Conservation (phyloP, 2,113 vertebrate species). For the Vombatus ursinus region DNA sequence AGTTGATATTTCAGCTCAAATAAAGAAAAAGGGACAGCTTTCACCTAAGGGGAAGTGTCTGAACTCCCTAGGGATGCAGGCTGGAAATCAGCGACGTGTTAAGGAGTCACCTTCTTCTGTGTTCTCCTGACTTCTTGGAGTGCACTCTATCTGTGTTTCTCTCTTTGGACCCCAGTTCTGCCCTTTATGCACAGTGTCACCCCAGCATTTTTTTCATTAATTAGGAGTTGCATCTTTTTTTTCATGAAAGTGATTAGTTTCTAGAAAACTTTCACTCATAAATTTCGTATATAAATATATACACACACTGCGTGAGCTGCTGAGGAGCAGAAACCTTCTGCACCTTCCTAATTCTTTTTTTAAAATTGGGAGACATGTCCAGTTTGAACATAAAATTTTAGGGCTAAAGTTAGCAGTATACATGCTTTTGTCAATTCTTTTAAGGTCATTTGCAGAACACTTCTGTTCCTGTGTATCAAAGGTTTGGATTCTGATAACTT, state of each 20-base stretch:
- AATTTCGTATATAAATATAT: constrained; percentile 9
- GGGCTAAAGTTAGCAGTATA: constrained; percentile 30
- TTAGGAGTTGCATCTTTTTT: background rate
- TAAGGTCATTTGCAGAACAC: constrained; percentile 7
- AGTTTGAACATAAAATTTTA: constrained; percentile 45
- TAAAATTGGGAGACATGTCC: constrained; percentile 46
- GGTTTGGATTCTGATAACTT: constrained; percentile 24
- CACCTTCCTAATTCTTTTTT: constrained; percentile 16
- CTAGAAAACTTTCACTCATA: background rate
- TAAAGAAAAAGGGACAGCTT: background rate
- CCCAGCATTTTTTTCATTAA: background rate
- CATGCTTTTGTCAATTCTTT: constrained; percentile 49
- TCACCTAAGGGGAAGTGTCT: background rate
- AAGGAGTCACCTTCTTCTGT: background rate
- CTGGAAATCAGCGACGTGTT: background rate
- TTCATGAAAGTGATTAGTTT: background rate
- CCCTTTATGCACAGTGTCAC: background rate
- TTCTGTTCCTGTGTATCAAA: background rate
- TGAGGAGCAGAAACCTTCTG: constrained; percentile 40
- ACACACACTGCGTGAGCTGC: background rate
- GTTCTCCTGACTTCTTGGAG: background rate
- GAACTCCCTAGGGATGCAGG: background rate
- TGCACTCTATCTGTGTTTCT: background rate
- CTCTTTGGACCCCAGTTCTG: background rate
- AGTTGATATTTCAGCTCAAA: background rate